Evolutionary conservation across 2,113 vertebrate genomes (phyloP), one percentile per base, ranked within the genome.

Genomic region (Coryphaenoides rupestris): DNA sequence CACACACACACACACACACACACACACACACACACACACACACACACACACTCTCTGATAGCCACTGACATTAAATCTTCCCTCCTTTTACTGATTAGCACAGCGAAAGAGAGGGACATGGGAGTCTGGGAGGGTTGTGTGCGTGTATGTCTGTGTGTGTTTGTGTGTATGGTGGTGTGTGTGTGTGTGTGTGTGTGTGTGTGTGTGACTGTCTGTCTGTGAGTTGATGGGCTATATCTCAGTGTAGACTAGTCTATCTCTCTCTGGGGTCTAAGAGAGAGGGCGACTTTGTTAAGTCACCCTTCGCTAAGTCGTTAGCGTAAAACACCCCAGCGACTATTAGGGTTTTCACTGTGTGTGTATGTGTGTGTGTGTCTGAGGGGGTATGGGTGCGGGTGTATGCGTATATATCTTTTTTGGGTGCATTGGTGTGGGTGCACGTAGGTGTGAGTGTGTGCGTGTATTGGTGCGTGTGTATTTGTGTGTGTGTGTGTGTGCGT

Each of bases 61-160:
- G 59, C 64, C 47, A 19, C 56, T 22, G 62, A 76, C 66, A 65
- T 65, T 70, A 75, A 79, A 81, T 63, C 58, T 70, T 68, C 23
- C 46, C 45, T 9, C 45, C 45, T 5, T 24, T 15, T 19, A 55
- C 28, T 19, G 21, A 13, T 16, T 9, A n/a, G 46, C 19, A 21
- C 17, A 28, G 40, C n/a, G 55, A 33, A 47, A 33, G 16, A n/a
- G 21, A 23, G 54, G 62, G 14, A 45, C 12, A 13, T 10, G 40
- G 40, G 17, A 21, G 28, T 21, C 10, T 16, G 1, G 22, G 15
- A 5, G 33, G 62, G 50, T 15, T 15, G 47, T 5, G 14, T n/a
- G 17, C 4, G 16, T 4, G 47, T 68, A 26, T 72, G 58, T 63
- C 33, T 55, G 50, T 53, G n/a, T 55, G 52, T 64, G 53, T 64